Evolutionary conservation across 2,888 invertebrate species (phyloP), one percentile per base, ranked within the genome.

Genomic region (Agrotis exclamationis): DNA sequence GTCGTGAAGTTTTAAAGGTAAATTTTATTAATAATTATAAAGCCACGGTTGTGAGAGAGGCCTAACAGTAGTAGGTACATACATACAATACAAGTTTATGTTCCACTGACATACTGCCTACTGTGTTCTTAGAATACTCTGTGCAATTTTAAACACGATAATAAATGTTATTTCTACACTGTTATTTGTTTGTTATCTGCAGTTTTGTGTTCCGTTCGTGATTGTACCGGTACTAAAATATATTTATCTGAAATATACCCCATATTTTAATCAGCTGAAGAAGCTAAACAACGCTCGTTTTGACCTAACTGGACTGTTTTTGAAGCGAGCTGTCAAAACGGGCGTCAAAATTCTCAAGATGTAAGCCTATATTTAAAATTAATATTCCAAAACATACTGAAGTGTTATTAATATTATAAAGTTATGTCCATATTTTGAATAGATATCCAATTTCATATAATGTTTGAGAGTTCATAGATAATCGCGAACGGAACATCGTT

Each of bases 11-110:
- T 79, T 85, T 79, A 79, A 79, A 85, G 82, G 82, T 85, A 79
- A 85, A 78, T 78, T 76, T 85, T 81, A 83, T 79, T 83, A 85
- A 84, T 80, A 86, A 83, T 74, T 84, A 82, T 84, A 87, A 83
- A 87, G 94, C 93, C 88, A 93, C 91, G 96, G 96, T 96, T 96
- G 96, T 96, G 96, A 96, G 92, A 92, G 94, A 94, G 95, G 96
- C 96, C 96, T 96, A 95, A 92, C 83, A 77, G 91, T 95, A 94
- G 93, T 92, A 85, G 87, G 91, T 88, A 90, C 33, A 20, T 56
- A 56, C 28, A 28, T 33, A 56, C 92, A 72, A 59, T 63, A 90
- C 83, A 79, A 80, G 80, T 53, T 88, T 94, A 89, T 88, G 91
- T 92, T 93, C 91, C 90, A 73, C 87, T 86, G 89, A 91, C 88